These are phyloP conservation scores for Dreissena polymorpha DNA, from an alignment of 1,140 invertebrate species.

Conservation along the genomic window DNA sequence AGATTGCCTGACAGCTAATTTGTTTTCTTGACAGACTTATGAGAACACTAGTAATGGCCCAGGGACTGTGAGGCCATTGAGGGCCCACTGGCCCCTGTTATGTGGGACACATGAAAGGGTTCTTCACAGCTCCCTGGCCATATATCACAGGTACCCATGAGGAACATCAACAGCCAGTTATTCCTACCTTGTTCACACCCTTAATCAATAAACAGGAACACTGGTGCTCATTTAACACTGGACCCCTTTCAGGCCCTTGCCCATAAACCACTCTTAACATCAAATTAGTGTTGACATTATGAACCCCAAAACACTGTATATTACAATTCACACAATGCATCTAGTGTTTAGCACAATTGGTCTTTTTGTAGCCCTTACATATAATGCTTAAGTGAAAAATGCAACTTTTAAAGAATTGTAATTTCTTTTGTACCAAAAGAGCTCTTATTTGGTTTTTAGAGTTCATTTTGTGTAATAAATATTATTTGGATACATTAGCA, in stretches of 20 bases:
- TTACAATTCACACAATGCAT: constrained; percentile 18
- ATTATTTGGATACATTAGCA: constrained; percentile 45
- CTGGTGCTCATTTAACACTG: constrained; percentile 7
- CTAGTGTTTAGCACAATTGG: constrained; percentile 25
- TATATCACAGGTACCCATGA: neutral
- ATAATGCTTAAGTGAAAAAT: constrained; percentile 21
- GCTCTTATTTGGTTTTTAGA: constrained; percentile 19
- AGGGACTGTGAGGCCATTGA: no score
- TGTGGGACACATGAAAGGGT: no score
- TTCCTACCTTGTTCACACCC: constrained; percentile 16
- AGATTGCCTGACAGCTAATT: no score
- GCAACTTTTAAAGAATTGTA: constrained; percentile 35
- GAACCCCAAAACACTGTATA: constrained; percentile 21
- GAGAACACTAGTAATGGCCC: no score
- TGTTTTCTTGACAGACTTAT: no score
- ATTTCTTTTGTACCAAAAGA: constrained; percentile 15
- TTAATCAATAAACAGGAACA: constrained; percentile 30
- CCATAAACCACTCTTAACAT: constrained; percentile 42
- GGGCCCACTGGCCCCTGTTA: no score
- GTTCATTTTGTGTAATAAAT: constrained; percentile 50
- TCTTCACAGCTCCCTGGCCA: no score
- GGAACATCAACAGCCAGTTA: neutral
- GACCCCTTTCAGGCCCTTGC: neutral
- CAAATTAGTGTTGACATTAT: constrained; percentile 45
- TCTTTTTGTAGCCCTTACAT: constrained; percentile 32